Conservation (phyloP, 2,113 vertebrate species). For the Lophius piscatorius region DNA sequence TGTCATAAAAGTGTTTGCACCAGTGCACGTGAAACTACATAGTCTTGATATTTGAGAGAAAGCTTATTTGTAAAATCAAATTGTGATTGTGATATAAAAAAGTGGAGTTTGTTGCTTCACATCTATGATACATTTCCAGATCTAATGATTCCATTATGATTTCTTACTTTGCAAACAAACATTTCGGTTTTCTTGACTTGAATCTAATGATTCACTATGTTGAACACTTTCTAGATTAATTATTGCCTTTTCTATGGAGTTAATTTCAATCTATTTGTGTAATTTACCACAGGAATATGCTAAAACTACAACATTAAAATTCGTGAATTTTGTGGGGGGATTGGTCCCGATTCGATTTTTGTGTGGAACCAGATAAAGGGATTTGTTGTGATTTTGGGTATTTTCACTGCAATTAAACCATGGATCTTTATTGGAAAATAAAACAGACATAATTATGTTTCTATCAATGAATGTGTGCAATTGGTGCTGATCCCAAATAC, state of each 20-base stretch:
- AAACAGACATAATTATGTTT: too few relatives aligned
- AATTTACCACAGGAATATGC: too few relatives aligned
- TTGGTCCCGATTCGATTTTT: too few relatives aligned
- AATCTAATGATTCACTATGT: constrained; percentile 1
- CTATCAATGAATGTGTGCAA: too few relatives aligned
- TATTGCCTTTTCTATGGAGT: neutral
- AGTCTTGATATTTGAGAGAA: neutral
- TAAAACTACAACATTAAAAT: too few relatives aligned
- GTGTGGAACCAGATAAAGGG: too few relatives aligned
- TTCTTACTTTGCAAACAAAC: constrained; percentile 7
- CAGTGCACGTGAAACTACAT: neutral
- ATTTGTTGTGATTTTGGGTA: too few relatives aligned
- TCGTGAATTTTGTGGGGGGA: too few relatives aligned
- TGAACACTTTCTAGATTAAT: constrained; percentile 1
- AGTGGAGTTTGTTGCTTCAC: constrained; percentile 5
- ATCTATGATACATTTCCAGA: constrained; percentile 5
- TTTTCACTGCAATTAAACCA: too few relatives aligned
- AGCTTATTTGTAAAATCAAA: neutral
- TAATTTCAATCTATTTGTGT: too few relatives aligned
- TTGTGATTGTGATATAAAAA: constrained; percentile 10
- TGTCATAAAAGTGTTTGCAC: constrained; percentile 16
- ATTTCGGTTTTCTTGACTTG: constrained; percentile 22
- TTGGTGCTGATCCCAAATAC: too few relatives aligned
- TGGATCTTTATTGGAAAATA: too few relatives aligned
- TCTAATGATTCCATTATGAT: constrained; percentile 8